Conservation (phyloP, 35 echinoderm and acorn worm genomes). For the Heliocidaris erythrogramma region DNA sequence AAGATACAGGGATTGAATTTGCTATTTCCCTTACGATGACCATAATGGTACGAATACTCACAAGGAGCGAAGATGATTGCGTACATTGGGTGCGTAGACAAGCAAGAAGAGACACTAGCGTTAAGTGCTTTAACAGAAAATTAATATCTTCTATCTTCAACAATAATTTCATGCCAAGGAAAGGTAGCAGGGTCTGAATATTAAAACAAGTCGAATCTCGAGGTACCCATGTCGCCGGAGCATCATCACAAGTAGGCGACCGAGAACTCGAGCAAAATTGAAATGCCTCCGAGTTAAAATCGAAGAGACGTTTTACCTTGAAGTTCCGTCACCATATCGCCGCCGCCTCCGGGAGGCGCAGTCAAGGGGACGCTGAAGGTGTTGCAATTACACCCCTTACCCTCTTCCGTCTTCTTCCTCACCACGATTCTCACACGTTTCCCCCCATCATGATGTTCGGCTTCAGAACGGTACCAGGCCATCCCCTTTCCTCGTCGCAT, state of each 20-base stretch:
- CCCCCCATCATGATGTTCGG: not conserved
- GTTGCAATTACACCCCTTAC: not conserved
- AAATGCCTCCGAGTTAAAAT: slow-evolving; percentile 31
- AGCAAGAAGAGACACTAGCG: no score
- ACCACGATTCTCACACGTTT: not conserved
- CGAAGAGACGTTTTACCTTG: slow-evolving; percentile 29
- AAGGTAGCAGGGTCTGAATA: not conserved
- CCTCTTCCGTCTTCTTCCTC: not conserved
- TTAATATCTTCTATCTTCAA: not conserved
- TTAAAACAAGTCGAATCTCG: not conserved
- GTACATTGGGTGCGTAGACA: no score
- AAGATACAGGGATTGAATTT: no score
- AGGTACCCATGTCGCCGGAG: not conserved
- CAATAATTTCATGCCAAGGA: not conserved
- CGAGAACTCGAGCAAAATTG: slow-evolving; percentile 39
- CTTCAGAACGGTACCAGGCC: not conserved
- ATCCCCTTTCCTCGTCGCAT: not conserved
- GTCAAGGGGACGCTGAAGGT: slow-evolving; percentile 4
- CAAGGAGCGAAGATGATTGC: no score
- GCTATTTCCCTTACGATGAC: no score
- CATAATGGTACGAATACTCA: no score
- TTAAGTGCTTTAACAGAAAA: no score
- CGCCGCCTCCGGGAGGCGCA: not conserved
- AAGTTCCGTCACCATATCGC: not conserved
- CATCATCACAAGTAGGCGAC: slow-evolving; percentile 18